Percentiles rank a stretch among this genome's conserved stretches.
Evolutionary conservation across 2,113 vertebrate species (phyloP).

Genomic region (Phrynocephalus versicolor): DNA sequence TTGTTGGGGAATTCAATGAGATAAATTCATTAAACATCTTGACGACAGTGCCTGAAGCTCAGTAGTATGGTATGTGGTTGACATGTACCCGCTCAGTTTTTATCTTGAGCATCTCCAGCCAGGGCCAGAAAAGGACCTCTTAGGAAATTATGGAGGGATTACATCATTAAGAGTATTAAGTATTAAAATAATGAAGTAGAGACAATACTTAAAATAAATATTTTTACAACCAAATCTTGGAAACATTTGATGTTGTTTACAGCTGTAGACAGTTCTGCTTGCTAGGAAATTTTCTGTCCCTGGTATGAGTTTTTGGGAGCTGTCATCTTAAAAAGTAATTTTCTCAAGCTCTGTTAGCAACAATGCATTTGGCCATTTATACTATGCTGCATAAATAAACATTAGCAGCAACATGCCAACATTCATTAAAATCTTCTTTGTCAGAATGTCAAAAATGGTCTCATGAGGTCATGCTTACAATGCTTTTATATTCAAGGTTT

Average conservation of each 20-base stretch:
- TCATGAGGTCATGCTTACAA: constrained; percentile 12
- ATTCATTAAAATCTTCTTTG: constrained; percentile 41
- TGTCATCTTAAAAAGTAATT: too few species aligned
- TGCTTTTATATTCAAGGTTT: constrained; percentile 39
- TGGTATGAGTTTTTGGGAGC: too few species aligned
- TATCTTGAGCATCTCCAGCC: background rate
- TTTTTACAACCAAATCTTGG: background rate
- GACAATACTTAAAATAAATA: background rate
- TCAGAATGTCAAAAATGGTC: constrained; percentile 29
- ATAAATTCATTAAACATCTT: too few species aligned
- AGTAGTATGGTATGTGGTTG: background rate
- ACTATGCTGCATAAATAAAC: constrained; percentile 11
- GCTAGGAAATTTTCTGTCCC: too few species aligned
- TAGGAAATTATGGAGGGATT: too few species aligned
- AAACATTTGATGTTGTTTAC: background rate
- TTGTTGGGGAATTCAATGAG: too few species aligned
- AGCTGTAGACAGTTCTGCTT: too few species aligned
- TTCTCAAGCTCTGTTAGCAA: background rate
- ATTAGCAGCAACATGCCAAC: background rate
- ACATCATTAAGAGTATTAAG: too few species aligned
- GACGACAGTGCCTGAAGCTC: background rate
- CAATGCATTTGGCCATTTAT: background rate
- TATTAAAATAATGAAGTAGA: too few species aligned
- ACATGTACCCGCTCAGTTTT: background rate
- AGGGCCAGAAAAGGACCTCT: background rate